Percentiles rank a stretch among this genome's conserved stretches.
These are phyloP conservation scores for Spodoptera picta DNA, from an alignment of 2,888 invertebrate genomes.

Conservation along the genomic window DNA sequence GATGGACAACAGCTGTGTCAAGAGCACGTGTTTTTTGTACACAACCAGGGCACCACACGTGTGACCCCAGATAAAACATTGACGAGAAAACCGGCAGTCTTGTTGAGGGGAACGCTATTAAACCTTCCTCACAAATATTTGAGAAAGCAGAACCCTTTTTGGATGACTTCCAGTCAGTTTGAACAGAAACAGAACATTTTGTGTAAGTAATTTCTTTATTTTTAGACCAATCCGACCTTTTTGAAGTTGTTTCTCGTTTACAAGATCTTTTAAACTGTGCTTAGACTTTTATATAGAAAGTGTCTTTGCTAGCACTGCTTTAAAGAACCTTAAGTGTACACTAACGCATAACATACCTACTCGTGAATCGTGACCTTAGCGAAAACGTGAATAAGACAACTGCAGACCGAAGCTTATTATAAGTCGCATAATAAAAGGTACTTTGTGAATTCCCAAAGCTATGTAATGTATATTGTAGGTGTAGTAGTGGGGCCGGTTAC, in stretches of 20 bases:
- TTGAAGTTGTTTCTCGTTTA: too few relatives aligned
- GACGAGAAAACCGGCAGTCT: conserved; percentile 35
- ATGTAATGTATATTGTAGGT: conserved; percentile 8
- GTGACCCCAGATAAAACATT: conserved; percentile 53
- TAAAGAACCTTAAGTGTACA: conserved; percentile 15
- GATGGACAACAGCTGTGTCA: conserved; percentile 70
- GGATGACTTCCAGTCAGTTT: neutral
- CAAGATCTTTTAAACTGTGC: conserved; percentile 2
- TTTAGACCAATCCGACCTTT: too few relatives aligned
- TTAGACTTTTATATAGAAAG: conserved; percentile 17
- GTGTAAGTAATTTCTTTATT: conserved; percentile 4
- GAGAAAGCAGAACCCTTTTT: conserved; percentile 19
- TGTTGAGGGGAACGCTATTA: conserved; percentile 26
- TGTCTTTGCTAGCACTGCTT: neutral
- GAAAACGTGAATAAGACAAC: conserved; percentile 13
- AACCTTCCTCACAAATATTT: conserved; percentile 22
- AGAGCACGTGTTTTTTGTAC: conserved; percentile 70
- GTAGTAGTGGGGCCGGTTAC: conserved; percentile 14
- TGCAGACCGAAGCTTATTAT: conserved; percentile 18
- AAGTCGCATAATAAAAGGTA: conserved; percentile 20
- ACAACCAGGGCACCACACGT: conserved; percentile 66
- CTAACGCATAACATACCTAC: conserved; percentile 24
- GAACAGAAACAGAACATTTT: neutral
- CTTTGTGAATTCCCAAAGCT: conserved; percentile 10
- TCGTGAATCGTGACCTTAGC: conserved; percentile 22